Evolutionary conservation across 2,888 invertebrate species (phyloP), one percentile per base, ranked within the genome.

Genomic region (Monoplex corrugatus): DNA sequence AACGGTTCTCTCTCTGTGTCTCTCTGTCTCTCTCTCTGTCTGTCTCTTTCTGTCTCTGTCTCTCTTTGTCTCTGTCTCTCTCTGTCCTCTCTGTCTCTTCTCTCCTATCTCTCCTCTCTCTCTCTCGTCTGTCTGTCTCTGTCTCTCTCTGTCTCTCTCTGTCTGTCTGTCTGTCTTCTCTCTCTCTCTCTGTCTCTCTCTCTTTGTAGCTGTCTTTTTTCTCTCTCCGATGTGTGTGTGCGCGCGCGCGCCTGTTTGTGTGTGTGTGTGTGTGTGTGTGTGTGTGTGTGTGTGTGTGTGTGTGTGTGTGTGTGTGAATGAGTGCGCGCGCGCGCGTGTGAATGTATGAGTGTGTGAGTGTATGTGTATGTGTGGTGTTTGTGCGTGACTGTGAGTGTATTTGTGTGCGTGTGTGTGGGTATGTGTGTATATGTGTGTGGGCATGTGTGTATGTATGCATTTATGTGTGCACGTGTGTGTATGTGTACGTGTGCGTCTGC

Each of bases 401-500:
- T 19, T 68, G 23, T 68, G 8, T 68, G 63, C 28, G 63, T 68
- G 63, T 68, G 63, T 68, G 63, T 68, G 63, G 16, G 63, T 68
- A n/a, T 68, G 63, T 80, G 38, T 43, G 43, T 80, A 35, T 80
- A 35, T 80, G 80, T 80, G 80, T 80, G 80, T 80, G 80, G 23
- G 80, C 35, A 35, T 80, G 80, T 80, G 38, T 35, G 32, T 43
- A 5, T 80, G 10, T 35, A 8, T 19, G 13, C 35, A 75, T n/a
- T n/a, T n/a, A n/a, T n/a, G n/a, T n/a, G n/a, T n/a, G n/a, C n/a
- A n/a, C n/a, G n/a, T n/a, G n/a, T n/a, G n/a, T n/a, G n/a, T n/a
- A n/a, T n/a, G n/a, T n/a, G n/a, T n/a, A n/a, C n/a, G n/a, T n/a
- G n/a, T n/a, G n/a, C n/a, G n/a, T n/a, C n/a, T n/a, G n/a, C n/a